Evolutionary conservation across 1,140 invertebrate species (phyloP).

Genomic region (Thalassaphorura encarpata): DNA sequence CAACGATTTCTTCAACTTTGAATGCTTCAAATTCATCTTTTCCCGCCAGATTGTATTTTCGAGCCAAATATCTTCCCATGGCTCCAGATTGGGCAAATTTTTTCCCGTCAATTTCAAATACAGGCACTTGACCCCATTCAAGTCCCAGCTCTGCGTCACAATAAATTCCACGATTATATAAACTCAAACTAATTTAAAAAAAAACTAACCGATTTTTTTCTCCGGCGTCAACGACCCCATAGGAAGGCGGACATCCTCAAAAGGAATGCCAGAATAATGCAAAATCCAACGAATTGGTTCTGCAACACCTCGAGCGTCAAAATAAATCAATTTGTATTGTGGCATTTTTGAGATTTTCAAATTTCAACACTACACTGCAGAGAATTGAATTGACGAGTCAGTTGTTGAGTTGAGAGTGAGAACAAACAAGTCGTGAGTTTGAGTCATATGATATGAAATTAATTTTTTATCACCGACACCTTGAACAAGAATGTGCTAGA

Average conservation of each 20-base stretch:
- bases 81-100: not conserved
- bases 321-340: constrained; percentile 15
- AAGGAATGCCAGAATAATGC: not conserved
- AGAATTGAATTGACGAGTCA: no score
- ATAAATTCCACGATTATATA: not conserved
- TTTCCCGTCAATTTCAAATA: constrained; percentile 10
- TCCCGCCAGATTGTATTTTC: not conserved
- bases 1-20: constrained; percentile 1
- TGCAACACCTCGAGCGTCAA: constrained; percentile 3
- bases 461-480: no score
- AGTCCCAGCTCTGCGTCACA: not conserved
- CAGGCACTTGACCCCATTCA: constrained; percentile 3
- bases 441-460: no score
- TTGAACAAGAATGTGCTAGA: no score
- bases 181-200: not conserved
- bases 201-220: not conserved
- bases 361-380: no score
- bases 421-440: no score
- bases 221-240: not conserved
- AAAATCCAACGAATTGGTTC: constrained; percentile 11
- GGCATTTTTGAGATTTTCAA: not conserved
- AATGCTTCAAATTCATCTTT: not conserved
- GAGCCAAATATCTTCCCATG: not conserved
- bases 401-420: no score
- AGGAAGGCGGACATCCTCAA: constrained; percentile 10